A percentile compares a stretch with the other conserved stretches of the same genome.
Conservation (phyloP, 2,113 vertebrate genomes). For the Apteryx owenii region DNA sequence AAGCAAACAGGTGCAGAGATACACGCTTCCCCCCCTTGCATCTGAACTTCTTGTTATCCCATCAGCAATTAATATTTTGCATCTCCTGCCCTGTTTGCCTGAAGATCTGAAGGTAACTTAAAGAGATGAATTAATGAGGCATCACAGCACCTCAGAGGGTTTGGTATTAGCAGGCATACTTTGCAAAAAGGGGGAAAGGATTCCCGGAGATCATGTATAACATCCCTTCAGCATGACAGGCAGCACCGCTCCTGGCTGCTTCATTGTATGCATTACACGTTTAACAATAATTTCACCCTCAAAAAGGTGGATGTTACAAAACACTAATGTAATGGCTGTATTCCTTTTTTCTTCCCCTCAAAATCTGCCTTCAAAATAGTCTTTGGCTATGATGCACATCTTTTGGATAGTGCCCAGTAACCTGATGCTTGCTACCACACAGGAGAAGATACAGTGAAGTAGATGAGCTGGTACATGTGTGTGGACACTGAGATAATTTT, state of each 20-base stretch:
- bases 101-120: conserved; percentile 7
- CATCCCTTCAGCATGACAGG: rapidly evolving
- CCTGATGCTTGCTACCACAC: neutral
- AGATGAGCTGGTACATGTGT: neutral
- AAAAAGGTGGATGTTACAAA: neutral
- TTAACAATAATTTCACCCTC: neutral
- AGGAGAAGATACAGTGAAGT: neutral
- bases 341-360: neutral
- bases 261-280: rapidly evolving
- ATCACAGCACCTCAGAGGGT: neutral
- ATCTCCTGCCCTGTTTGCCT: conserved; percentile 5
- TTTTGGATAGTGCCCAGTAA: neutral
- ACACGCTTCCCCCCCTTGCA: neutral
- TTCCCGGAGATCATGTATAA: neutral
- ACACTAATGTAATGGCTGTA: neutral
- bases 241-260: neutral
- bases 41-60: neutral
- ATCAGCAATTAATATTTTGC: neutral
- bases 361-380: neutral
- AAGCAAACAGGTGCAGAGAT: neutral
- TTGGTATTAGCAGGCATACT: neutral
- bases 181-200: neutral
- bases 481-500: neutral
- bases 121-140: conserved; percentile 15
- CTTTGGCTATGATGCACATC: neutral